Base-by-base conservation (phyloP, 2,888 invertebrate genomes). In the Coecobrya sp. region DNA sequence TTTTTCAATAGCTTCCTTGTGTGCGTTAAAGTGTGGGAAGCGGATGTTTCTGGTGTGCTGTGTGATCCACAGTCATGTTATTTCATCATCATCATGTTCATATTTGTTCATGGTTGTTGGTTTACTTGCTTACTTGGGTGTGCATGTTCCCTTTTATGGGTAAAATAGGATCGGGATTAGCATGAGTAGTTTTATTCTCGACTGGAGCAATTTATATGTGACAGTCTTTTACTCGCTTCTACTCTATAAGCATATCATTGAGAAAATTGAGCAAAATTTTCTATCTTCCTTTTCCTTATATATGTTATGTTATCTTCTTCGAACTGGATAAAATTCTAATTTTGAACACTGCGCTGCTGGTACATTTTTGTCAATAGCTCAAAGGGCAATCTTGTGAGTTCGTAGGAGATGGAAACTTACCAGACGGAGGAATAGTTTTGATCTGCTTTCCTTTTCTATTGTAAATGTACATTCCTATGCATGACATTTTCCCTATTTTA, bases 161-260 rank as follows among this genome's bases (percentile, higher is more conserved):
- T 85, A 89, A 89, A 89, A 84, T 59, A 76, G 76, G 76, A 76
- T 73, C 25, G 59, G 73, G 73, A 89, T 89, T 89, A 89, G 85
- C 85, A 88, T 30, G 68, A 88, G 68, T 76, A 68, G 70, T 88
- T 88, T 49, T 81, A 27, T 27, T 88, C 68, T 86, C 52, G 16
- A 19, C 42, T 68, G 16, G 68, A 88, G 65, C 88, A 88, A 88
- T 88, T 88, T 88, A 68, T 88, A 13, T 81, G 65, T 88, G 88
- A 68, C 81, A 88, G 65, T 36, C 16, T 49, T 76, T 11, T 79
- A 59, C 42, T 76, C 79, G 25, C 62, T 62, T n/a, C 36, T 65
- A 88, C 36, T 19, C n/a, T 36, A 79, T 49, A 76, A 81, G 81
- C 62, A 87, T 59, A 79, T 88, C 65, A 81, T 68, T 68, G 49